Evolutionary conservation across 2,113 vertebrate genomes (phyloP), one percentile per base, ranked within the genome.

Genomic region (Balaeniceps rex): DNA sequence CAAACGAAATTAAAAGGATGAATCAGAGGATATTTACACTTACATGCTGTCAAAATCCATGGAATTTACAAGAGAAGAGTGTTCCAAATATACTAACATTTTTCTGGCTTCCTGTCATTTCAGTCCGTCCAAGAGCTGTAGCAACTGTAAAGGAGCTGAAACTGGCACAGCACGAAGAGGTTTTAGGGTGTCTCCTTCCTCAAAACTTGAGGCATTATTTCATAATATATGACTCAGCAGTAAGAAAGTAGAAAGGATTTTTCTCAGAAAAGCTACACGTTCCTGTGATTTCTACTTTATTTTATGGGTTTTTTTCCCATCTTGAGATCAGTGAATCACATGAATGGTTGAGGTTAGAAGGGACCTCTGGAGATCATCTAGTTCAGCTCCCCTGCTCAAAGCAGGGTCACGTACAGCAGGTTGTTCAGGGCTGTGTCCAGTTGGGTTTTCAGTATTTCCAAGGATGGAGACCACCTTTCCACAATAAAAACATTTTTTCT

Each of bases 21-120:
- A 95, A 82, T 95, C 83, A 93, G 75, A 82, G 80, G 80, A 72
- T 93, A 84, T 94, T 96, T 95, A 87, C 87, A 61, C 76, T 91
- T 88, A 21, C 21, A 42, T 63, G 65, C 87, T 94, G 74, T 95
- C 77, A 94, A 69, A 97, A 74, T 84, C 61, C 52, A 54, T 63
- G 88, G 90, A 95, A 87, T 95, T 97, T 88, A 87, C 72, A 91
- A 92, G 76, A 90, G 76, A 89, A 51, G 24, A 54, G 42, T 52
- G 58, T 88, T 97, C 94, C 94, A 92, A 84, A 94, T 92, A 83
- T 66, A 44, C 58, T 92, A 65, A 92, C 19, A 33, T 87, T 87
- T 90, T 83, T 89, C 92, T 95, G 88, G 80, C 81, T 95, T 95
- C 88, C 88, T 96, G 93, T 90, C 76, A 47, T 82, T 95, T 94